A percentile compares a stretch with the other conserved stretches of the same genome.
Evolutionary conservation across 2,888 invertebrate species (phyloP).

Genomic region (Drosophila dives): DNA sequence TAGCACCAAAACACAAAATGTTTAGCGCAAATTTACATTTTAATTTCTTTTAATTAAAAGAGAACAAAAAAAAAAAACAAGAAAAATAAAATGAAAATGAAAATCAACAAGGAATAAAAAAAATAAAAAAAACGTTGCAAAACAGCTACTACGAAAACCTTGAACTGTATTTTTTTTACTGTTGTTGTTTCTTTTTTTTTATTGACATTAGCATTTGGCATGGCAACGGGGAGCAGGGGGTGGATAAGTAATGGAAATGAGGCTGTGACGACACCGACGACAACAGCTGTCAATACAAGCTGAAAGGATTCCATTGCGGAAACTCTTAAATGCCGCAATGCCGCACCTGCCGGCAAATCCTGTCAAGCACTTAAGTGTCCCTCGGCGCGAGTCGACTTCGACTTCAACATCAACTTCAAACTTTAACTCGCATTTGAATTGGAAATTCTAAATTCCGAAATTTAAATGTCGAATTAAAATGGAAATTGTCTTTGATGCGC

Average conservation of each 20-base stretch:
- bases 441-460: not conserved
- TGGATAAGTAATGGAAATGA: conserved; percentile 58
- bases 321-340: conserved; percentile 40
- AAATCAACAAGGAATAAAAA: conserved; percentile 21
- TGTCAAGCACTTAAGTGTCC: conserved; percentile 33
- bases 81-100: conserved; percentile 3
- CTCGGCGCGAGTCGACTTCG: conserved; percentile 40
- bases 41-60: conserved; percentile 79
- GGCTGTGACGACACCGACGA: conserved; percentile 26
- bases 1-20: conserved; percentile 34
- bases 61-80: conserved; percentile 18
- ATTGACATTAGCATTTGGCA: conserved; percentile 67
- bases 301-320: conserved; percentile 50
- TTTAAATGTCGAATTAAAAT: conserved; percentile 1
- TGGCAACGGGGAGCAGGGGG: conserved; percentile 40
- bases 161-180: conserved; percentile 41
- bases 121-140: conserved; percentile 6
- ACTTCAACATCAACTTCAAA: conserved; percentile 36
- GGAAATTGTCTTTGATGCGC: conserved; percentile 47
- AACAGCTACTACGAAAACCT: conserved; percentile 50
- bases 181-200: conserved; percentile 13
- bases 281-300: conserved; percentile 63
- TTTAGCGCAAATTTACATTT: conserved; percentile 69
- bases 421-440: conserved; percentile 31
- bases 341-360: conserved; percentile 36